These are phyloP conservation scores for Clamator glandarius DNA, from an alignment of 2,797 vertebrate species.

Conservation along the genomic window DNA sequence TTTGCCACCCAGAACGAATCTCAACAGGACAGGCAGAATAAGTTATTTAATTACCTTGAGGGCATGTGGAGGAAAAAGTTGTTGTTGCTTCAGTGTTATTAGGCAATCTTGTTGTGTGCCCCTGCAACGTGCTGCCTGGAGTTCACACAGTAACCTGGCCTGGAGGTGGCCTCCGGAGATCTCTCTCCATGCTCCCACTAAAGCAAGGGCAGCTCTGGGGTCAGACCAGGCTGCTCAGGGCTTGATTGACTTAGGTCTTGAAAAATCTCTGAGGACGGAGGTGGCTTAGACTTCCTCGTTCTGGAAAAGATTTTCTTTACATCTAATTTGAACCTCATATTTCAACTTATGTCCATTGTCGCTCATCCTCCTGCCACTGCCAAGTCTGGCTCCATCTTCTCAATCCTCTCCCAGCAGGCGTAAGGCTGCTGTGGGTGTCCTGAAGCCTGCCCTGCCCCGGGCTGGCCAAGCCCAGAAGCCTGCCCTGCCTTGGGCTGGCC, in stretches of 20 bases:
- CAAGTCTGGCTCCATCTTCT: not conserved
- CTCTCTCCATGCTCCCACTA: not conserved
- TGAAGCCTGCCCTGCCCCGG: not conserved
- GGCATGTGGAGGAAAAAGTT: not conserved
- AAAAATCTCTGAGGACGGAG: not conserved
- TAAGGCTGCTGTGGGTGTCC: not conserved
- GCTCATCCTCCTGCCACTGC: not conserved
- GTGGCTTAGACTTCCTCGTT: accelerated
- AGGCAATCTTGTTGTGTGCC: not conserved
- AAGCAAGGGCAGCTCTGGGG: not conserved
- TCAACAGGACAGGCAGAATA: not conserved
- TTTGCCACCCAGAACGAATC: not conserved
- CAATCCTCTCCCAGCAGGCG: accelerated
- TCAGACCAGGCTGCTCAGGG: not conserved
- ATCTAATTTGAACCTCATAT: not conserved
- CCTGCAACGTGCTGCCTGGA: not conserved
- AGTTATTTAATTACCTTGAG: not conserved
- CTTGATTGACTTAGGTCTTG: not conserved
- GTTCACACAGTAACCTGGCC: not conserved
- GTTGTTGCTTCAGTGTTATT: not conserved
- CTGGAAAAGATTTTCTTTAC: not conserved
- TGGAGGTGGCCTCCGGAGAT: not conserved
- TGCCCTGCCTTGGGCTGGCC: not conserved
- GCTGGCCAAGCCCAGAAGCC: not conserved
- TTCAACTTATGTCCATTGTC: not conserved